Evolutionary conservation across 2,113 vertebrate genomes (phyloP).

Genomic region (Sphyrna mokarran): DNA sequence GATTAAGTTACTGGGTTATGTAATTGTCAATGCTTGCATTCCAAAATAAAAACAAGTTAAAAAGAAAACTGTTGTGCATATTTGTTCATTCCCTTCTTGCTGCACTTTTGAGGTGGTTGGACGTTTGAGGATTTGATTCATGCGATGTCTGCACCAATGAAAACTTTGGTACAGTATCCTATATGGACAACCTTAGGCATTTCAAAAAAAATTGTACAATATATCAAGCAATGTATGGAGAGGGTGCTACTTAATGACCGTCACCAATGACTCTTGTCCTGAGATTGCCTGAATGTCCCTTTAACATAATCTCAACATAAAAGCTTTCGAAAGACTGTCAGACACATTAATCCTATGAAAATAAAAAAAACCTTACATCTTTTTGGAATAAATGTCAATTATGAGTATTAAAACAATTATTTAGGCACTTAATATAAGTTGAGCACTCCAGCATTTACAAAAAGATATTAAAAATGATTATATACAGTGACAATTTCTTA

Average conservation of each 20-base stretch:
- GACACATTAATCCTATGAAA: conserved; percentile 15
- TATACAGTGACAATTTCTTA: conserved; percentile 17
- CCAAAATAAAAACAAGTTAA: neutral
- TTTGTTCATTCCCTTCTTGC: neutral
- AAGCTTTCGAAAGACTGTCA: conserved; percentile 6
- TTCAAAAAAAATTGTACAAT: neutral
- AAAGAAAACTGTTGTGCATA: neutral
- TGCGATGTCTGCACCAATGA: neutral
- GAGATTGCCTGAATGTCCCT: conserved; percentile 11
- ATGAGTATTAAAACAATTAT: conserved; percentile 14
- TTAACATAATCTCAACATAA: conserved; percentile 7
- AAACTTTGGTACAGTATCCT: neutral
- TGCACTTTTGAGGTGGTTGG: conserved; percentile 1
- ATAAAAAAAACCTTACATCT: neutral
- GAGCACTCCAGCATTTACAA: conserved; percentile 31
- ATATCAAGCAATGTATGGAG: neutral
- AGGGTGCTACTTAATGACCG: neutral
- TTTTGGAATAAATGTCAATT: neutral
- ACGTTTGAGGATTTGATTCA: neutral
- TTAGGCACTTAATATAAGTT: conserved; percentile 33
- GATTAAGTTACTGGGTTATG: neutral
- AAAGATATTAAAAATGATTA: conserved; percentile 28
- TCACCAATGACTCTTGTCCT: conserved; percentile 32
- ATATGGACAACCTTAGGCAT: neutral
- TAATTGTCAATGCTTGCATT: neutral